phyloP scores from a whole-genome alignment of 2,113 vertebrate species.

The Chamaetylas fuelleborni region DNA sequence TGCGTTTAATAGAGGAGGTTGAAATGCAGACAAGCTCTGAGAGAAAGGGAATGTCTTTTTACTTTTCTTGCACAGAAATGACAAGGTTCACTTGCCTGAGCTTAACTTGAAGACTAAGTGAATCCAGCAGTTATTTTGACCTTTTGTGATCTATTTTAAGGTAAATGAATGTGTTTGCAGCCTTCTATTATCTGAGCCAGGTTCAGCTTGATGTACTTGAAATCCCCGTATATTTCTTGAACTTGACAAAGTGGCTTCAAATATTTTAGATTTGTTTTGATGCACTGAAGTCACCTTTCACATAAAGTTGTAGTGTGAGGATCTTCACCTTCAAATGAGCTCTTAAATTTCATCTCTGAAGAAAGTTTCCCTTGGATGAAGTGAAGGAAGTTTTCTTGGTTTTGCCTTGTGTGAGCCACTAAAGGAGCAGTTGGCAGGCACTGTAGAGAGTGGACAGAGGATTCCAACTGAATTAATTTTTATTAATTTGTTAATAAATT shows the following conservation, averaged over 20 bases:
- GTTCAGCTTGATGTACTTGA: background rate
- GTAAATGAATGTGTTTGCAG: conserved; percentile 19
- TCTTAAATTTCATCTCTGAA: background rate
- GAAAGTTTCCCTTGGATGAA: background rate
- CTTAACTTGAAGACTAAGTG: background rate
- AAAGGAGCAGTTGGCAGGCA: background rate
- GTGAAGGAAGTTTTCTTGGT: background rate
- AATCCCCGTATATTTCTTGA: background rate
- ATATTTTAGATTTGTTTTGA: background rate
- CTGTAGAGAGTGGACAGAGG: background rate
- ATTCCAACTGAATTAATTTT: background rate
- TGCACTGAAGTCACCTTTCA: background rate
- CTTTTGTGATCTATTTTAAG: conserved; percentile 30
- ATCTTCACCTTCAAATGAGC: background rate
- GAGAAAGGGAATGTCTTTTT: background rate
- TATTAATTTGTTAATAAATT: background rate
- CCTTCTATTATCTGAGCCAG: background rate
- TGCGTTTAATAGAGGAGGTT: background rate
- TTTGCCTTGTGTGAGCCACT: background rate
- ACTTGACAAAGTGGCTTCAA: background rate
- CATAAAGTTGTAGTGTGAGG: background rate
- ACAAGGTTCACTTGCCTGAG: background rate
- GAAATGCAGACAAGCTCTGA: background rate
- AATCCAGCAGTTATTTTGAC: background rate
- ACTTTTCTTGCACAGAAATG: background rate